A percentile compares a stretch with the other conserved stretches of the same genome.
phyloP scores from a whole-genome alignment of 2,888 invertebrate species.

The Cylloceria caligata region DNA sequence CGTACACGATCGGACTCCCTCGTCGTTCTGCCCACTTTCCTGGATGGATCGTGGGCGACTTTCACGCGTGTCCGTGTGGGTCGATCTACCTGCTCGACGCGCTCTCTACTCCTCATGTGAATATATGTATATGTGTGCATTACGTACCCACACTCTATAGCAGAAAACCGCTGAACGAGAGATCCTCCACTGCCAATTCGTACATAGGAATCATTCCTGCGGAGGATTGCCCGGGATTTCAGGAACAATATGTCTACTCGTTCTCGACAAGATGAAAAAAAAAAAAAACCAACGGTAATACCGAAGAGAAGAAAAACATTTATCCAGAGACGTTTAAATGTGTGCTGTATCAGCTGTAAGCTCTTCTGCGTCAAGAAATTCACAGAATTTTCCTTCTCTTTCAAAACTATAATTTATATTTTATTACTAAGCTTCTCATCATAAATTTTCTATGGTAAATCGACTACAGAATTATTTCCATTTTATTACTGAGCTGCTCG shows the following conservation, averaged over 20 bases:
- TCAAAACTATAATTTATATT: not conserved
- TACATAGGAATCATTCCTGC: not conserved
- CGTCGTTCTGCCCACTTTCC: constrained; percentile 33
- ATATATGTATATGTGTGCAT: not conserved
- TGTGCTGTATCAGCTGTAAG: not conserved
- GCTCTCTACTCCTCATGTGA: not conserved
- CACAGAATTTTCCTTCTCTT: not conserved
- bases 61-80: constrained; percentile 44
- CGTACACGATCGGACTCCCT: not conserved
- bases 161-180: constrained; percentile 6
- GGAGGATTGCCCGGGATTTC: constrained; percentile 51
- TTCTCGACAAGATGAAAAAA: constrained; percentile 20
- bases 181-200: constrained; percentile 15
- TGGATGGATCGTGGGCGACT: constrained; percentile 44
- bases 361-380: not conserved
- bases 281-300: constrained; percentile 4
- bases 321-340: constrained; percentile 1
- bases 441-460: not conserved
- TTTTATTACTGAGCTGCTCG: too few species aligned
- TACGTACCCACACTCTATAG: not conserved
- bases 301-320: constrained; percentile 22
- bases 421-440: not conserved
- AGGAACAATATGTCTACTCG: constrained; percentile 33
- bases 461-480: too few species aligned
- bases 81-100: constrained; percentile 33